A percentile compares a stretch with the other conserved stretches of the same genome.
phyloP scores from a whole-genome alignment of 1,140 invertebrate genomes.

The Ostrea denselamellosa region DNA sequence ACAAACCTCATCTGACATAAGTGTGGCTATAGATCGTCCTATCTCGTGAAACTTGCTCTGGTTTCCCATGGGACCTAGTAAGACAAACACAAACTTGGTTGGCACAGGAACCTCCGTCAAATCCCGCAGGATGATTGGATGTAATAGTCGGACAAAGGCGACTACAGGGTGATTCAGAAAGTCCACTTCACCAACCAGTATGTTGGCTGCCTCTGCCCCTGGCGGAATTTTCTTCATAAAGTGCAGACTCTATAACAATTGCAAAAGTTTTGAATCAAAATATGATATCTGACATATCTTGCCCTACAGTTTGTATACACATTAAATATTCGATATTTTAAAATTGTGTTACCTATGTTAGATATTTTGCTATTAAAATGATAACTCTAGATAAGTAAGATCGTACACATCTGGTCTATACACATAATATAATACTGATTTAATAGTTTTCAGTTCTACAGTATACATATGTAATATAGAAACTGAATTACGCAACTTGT shows the following conservation, averaged over 20 bases:
- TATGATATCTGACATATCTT: no score
- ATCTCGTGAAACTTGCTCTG: slow-evolving; percentile 93
- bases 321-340: no score
- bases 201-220: slow-evolving; percentile 97
- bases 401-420: no score
- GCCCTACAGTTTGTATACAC: no score
- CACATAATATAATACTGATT: no score
- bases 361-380: no score
- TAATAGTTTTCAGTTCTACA: no score
- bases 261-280: background rate
- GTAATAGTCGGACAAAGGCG: slow-evolving; percentile 54
- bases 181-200: slow-evolving; percentile 95
- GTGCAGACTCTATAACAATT: slow-evolving; percentile 65
- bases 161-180: slow-evolving; percentile 56
- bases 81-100: slow-evolving; percentile 95
- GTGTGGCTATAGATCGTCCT: slow-evolving; percentile 94
- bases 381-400: no score
- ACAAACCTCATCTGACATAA: slow-evolving; percentile 93
- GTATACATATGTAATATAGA: no score
- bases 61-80: slow-evolving; percentile 92
- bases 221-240: slow-evolving; percentile 91
- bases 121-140: slow-evolving; percentile 80
- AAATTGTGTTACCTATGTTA: no score
- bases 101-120: slow-evolving; percentile 95
- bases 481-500: no score